Evolutionary conservation across 2,797 vertebrate genomes (phyloP).

Genomic region (Enteromius viviparus): DNA sequence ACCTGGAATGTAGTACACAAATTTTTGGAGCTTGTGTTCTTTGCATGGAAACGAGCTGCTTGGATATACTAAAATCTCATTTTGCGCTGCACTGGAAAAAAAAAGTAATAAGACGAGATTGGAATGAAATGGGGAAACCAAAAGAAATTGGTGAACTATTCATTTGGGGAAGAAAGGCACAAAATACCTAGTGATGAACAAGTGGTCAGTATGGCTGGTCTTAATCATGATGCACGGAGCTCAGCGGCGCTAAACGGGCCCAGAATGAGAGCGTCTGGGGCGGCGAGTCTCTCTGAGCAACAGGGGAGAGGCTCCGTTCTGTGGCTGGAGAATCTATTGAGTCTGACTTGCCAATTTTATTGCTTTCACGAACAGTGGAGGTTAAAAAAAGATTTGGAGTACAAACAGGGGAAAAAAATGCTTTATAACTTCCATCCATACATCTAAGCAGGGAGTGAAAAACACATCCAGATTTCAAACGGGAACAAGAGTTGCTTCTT

Average conservation of each 20-base stretch:
- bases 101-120: not conserved
- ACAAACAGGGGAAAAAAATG: slow-evolving; percentile 41
- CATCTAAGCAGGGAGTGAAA: slow-evolving; percentile 33
- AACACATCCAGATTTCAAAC: slow-evolving; percentile 31
- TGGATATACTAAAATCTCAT: not conserved
- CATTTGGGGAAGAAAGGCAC: not conserved
- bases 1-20: not conserved
- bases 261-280: slow-evolving; percentile 44
- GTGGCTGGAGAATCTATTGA: slow-evolving; percentile 57
- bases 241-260: slow-evolving; percentile 41
- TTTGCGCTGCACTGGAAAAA: not conserved
- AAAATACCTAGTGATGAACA: slow-evolving; percentile 21
- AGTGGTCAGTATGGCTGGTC: slow-evolving; percentile 51
- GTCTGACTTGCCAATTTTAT: slow-evolving; percentile 57
- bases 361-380: slow-evolving; percentile 51
- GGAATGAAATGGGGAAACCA: not conserved
- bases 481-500: slow-evolving; percentile 32
- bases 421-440: slow-evolving; percentile 48
- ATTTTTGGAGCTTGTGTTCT: not conserved
- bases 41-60: not conserved
- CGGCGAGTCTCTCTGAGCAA: slow-evolving; percentile 35
- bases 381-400: slow-evolving; percentile 48
- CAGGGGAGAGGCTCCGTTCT: slow-evolving; percentile 46
- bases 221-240: slow-evolving; percentile 45
- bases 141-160: not conserved